Evolutionary conservation across 2,797 vertebrate genomes (phyloP), one percentile per base, ranked within the genome.

Genomic region (Chromobotia macracanthus): DNA sequence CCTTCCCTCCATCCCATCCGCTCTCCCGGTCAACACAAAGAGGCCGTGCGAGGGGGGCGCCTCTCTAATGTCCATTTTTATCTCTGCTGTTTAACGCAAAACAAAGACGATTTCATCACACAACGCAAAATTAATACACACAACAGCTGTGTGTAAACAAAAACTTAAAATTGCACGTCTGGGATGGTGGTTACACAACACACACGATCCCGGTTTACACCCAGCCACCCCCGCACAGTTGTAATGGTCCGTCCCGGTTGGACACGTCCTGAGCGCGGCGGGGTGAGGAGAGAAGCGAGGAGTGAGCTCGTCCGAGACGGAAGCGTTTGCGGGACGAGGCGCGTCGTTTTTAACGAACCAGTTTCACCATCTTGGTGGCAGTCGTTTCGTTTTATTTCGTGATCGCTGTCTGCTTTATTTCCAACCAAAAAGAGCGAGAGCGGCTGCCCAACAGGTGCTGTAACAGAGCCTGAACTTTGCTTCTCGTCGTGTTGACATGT

Each of bases 401-500:
- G 70, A 11, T 63, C 19, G 15, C 11, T 41, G 19, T 70, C 23
- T 15, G 50, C n/a, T 21, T 51, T 31, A 25, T 60, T 56, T 28
- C 56, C 23, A 60, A 5, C 15, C 23, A 15, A 11, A 55, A 55
- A 2, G 2, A 25, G 21, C 1, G 19, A 21, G 23, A 16, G 58
- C 16, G 25, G 28, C 58, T 16, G 16, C 16, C 15, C 0, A 15
- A 28, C 19, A 65, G 66, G 28, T 41, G n/a, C n/a, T n/a, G n/a
- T n/a, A n/a, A n/a, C n/a, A n/a, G n/a, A n/a, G n/a, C n/a, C n/a
- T n/a, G n/a, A n/a, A n/a, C n/a, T n/a, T n/a, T n/a, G n/a, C n/a
- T n/a, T n/a, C n/a, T 84, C 81, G 88, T 88, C 91, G 88, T 90
- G 86, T 77, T 89, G 92, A 88, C 91, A 93, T 93, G 93, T 91